A percentile compares a stretch with the other conserved stretches of the same genome.
Conservation (phyloP, 2,888 invertebrate species). For the Anodontia alba region DNA sequence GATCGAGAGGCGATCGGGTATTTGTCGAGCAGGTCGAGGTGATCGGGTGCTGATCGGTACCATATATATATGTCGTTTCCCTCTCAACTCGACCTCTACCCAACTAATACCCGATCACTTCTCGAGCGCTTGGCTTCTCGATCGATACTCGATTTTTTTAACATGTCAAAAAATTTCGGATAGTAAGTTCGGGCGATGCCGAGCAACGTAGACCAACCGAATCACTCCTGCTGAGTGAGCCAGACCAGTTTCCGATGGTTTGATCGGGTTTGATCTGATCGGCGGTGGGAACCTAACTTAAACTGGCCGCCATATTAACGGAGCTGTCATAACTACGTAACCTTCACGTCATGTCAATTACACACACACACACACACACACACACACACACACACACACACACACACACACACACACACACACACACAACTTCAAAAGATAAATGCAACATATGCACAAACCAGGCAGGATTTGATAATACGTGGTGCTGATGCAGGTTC, state of each 20-base stretch:
- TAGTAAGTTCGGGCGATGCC: conserved; percentile 13
- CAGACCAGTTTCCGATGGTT: conserved; percentile 4
- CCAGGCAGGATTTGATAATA: too few relatives aligned
- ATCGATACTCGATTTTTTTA: neutral
- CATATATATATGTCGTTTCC: neutral
- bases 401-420: too few relatives aligned
- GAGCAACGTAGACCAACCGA: neutral
- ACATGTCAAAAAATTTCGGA: neutral
- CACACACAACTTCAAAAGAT: too few relatives aligned
- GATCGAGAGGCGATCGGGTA: conserved; percentile 15
- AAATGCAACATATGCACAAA: too few relatives aligned
- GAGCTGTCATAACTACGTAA: too few relatives aligned
- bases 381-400: too few relatives aligned
- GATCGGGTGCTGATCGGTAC: conserved; percentile 10
- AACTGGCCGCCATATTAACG: too few relatives aligned
- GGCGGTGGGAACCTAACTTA: neutral
- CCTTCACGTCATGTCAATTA: too few relatives aligned
- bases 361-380: too few relatives aligned
- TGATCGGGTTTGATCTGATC: conserved; percentile 16
- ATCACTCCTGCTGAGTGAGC: conserved; percentile 8
- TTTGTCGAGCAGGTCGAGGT: neutral
- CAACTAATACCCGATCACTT: neutral
- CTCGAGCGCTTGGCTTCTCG: conserved; percentile 20
- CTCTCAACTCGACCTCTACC: conserved; percentile 18
- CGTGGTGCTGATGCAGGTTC: too few relatives aligned